Percentiles rank a stretch among this genome's conserved stretches.
Evolutionary conservation across 2,888 invertebrate species (phyloP).

Genomic region (Leptinotarsa juncta): DNA sequence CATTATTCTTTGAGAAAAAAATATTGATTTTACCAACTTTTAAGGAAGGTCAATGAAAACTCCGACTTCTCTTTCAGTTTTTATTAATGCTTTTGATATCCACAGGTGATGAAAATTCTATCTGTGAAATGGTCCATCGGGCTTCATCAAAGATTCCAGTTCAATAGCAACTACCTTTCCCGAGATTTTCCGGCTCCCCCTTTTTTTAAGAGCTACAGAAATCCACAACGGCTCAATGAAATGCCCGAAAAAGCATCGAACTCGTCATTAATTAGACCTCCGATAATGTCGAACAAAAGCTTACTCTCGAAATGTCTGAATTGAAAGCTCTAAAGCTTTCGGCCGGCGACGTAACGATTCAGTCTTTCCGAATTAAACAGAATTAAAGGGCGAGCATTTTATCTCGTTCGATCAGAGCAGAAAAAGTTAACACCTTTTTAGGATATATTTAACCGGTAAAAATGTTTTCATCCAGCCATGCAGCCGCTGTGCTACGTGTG

Average conservation of each 20-base stretch:
- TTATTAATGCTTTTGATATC: no score
- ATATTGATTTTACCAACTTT: no score
- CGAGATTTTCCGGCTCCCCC: background rate
- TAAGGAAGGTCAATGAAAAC: no score
- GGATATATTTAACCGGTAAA: slow-evolving; percentile 29
- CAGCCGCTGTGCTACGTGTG: slow-evolving; percentile 8
- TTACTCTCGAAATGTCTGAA: slow-evolving; percentile 48
- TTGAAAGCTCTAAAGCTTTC: slow-evolving; percentile 53
- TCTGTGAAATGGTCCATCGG: no score
- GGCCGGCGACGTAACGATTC: slow-evolving; percentile 48
- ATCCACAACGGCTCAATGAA: slow-evolving; percentile 28
- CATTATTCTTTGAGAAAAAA: no score
- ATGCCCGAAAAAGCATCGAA: slow-evolving; percentile 45
- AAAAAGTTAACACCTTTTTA: slow-evolving; percentile 35
- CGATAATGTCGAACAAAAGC: slow-evolving; percentile 51
- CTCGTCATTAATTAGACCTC: slow-evolving; percentile 51
- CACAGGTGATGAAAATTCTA: no score
- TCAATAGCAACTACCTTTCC: background rate
- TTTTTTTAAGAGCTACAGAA: slow-evolving; percentile 3
- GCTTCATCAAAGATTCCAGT: background rate
- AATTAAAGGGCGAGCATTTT: slow-evolving; percentile 51
- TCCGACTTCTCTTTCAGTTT: no score
- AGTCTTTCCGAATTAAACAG: slow-evolving; percentile 53
- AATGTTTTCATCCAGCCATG: slow-evolving; percentile 23
- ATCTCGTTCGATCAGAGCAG: slow-evolving; percentile 42